Evolutionary conservation across 2,113 vertebrate species (phyloP), one percentile per base, ranked within the genome.

Genomic region (Eudorcas thomsonii): DNA sequence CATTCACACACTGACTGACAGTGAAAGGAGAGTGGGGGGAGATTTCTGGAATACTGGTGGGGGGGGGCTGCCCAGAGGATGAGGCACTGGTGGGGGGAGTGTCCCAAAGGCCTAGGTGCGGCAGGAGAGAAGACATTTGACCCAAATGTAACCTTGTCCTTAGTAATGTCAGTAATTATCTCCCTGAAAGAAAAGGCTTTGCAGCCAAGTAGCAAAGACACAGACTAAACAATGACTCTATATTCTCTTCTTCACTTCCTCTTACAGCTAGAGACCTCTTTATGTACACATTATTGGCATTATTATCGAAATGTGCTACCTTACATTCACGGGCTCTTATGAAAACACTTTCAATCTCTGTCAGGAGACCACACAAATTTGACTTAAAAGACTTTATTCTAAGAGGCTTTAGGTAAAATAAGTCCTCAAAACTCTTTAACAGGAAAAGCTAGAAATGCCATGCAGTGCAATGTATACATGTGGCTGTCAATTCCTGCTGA

Each of bases 1-100:
- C 97, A 97, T 97, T 98, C 96, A 89, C 97, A 96, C 30, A 7
- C 57, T 77, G 60, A 80, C 89, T 50, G 60, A 78, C 33, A 84
- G 81, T 14, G 86, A 80, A 43, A 57, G 48, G 45, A 7, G 11
- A 48, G 13, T 9, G 13, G 23, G 14, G 52, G 36, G 85, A 23
- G 62, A 33, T 48, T 23, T 67, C 62, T 23, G 52, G 74, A 78
- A 36, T 84, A n/a, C 19, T 1, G 21, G 26, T 39, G 10, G 36
- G 36, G 13, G 50, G 33, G 10, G 14, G 26, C 80, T 16, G 36
- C 57, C 57, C 25, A 43, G 83, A 57, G 50, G 15, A 16, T 2
- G 7, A 93, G 48, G 15, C 52, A 21, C 45, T 45, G 36, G n/a
- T 0, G 0, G 21, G 15, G 15, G 33, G 16, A 2, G 39, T 2